A percentile compares a stretch with the other conserved stretches of the same genome.
Evolutionary conservation across 2,888 invertebrate genomes (phyloP).

Genomic region (Schizotus pectinicornis): DNA sequence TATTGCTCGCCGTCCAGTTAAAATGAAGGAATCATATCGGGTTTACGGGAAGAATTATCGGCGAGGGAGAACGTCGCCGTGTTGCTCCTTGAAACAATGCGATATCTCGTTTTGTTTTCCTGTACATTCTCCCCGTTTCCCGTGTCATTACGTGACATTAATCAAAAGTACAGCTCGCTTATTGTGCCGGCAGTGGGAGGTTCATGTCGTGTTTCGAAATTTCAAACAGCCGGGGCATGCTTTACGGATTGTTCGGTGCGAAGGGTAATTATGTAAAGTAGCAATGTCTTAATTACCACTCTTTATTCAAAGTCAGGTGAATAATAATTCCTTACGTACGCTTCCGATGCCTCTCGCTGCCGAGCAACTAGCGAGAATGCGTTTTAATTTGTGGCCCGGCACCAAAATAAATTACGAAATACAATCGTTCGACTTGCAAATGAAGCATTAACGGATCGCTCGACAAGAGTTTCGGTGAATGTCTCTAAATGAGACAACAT

Average conservation of each 20-base stretch:
- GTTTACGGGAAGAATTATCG: conserved; percentile 8
- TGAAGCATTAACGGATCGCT: conserved; percentile 35
- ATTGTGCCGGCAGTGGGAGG: conserved; percentile 24
- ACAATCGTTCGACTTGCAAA: conserved; percentile 41
- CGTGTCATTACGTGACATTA: conserved; percentile 43
- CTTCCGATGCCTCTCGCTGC: neutral
- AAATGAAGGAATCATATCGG: conserved; percentile 9
- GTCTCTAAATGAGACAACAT: conserved; percentile 31
- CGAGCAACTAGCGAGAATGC: neutral
- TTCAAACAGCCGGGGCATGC: conserved; percentile 34
- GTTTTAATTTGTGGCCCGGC: conserved; percentile 34
- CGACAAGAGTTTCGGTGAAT: conserved; percentile 32
- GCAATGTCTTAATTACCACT: conserved; percentile 48
- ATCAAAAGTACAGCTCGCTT: conserved; percentile 42
- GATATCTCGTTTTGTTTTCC: conserved; percentile 31
- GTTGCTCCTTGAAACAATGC: conserved; percentile 5
- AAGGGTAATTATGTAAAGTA: conserved; percentile 51
- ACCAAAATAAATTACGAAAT: conserved; percentile 37
- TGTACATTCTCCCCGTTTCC: conserved; percentile 35
- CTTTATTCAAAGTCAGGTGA: conserved; percentile 46
- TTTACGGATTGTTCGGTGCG: conserved; percentile 38
- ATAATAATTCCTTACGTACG: conserved; percentile 34
- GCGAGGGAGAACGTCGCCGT: neutral
- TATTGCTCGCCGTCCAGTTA: conserved; percentile 9
- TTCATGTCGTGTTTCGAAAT: conserved; percentile 38